Evolutionary conservation across 1,140 invertebrate species (phyloP).

Genomic region (Hestina assimilis): DNA sequence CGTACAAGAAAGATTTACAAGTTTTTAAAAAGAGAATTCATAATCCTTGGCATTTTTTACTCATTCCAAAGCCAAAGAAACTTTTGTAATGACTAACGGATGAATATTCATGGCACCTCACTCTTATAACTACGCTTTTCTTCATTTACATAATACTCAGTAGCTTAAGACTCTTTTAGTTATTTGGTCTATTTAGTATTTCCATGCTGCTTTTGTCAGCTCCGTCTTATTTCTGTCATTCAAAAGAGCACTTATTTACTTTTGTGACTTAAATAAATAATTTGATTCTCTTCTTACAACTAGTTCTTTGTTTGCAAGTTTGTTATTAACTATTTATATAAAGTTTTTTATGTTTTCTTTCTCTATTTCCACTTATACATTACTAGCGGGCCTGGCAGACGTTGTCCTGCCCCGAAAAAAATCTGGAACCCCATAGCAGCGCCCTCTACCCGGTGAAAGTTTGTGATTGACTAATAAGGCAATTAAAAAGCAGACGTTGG

Average conservation of each 20-base stretch:
- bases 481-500: no score
- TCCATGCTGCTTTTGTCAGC: conserved; percentile 19
- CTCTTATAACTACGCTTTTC: conserved; percentile 42
- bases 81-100: conserved; percentile 39
- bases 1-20: neutral
- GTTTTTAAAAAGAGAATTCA: conserved; percentile 14
- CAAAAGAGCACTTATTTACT: conserved; percentile 10
- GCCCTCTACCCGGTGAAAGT: no score
- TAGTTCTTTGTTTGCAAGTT: neutral
- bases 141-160: conserved; percentile 47
- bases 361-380: no score
- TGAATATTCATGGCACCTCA: conserved; percentile 45
- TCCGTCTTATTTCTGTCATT: conserved; percentile 12
- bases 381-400: no score
- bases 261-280: no score
- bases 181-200: conserved; percentile 23
- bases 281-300: neutral
- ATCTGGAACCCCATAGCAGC: no score
- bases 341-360: no score
- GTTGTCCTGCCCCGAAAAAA: no score
- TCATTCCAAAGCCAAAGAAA: conserved; percentile 29
- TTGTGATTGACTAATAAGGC: no score
- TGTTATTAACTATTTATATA: no score
- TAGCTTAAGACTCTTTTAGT: conserved; percentile 25
- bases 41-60: conserved; percentile 24